Evolutionary conservation across 2,888 invertebrate genomes (phyloP).

Genomic region (Pyralis farinalis): DNA sequence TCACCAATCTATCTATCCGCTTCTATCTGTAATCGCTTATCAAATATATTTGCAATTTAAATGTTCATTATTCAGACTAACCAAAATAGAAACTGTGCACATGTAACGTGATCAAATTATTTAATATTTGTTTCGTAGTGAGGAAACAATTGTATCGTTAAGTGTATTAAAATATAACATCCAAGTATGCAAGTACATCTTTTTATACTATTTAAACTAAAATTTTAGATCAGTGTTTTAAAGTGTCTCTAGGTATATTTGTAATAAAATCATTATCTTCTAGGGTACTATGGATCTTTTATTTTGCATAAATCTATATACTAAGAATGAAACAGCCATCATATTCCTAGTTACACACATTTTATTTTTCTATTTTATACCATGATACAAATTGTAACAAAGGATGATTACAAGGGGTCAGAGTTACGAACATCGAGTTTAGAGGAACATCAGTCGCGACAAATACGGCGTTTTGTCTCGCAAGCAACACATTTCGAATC

Average conservation of each 20-base stretch:
- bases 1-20: conserved; percentile 32
- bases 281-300: conserved; percentile 29
- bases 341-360: conserved; percentile 75
- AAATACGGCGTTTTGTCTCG: conserved; percentile 57
- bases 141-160: background rate
- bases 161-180: conserved; percentile 2
- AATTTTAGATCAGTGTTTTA: conserved; percentile 32
- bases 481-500: conserved; percentile 60
- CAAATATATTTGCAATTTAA: conserved; percentile 24
- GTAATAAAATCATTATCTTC: conserved; percentile 57
- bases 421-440: conserved; percentile 52
- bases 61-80: conserved; percentile 29
- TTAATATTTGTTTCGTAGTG: conserved; percentile 13
- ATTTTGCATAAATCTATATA: conserved; percentile 7
- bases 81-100: conserved; percentile 48
- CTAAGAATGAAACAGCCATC: conserved; percentile 56
- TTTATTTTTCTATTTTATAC: conserved; percentile 73
- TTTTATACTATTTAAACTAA: conserved; percentile 6
- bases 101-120: conserved; percentile 18
- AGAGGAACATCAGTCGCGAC: conserved; percentile 73
- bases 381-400: conserved; percentile 75
- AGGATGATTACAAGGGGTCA: conserved; percentile 66
- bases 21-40: conserved; percentile 19
- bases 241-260: conserved; percentile 53
- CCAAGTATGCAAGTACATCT: conserved; percentile 3